Base-by-base conservation (phyloP, 2,797 vertebrate species). In the Sebastes elongatus region DNA sequence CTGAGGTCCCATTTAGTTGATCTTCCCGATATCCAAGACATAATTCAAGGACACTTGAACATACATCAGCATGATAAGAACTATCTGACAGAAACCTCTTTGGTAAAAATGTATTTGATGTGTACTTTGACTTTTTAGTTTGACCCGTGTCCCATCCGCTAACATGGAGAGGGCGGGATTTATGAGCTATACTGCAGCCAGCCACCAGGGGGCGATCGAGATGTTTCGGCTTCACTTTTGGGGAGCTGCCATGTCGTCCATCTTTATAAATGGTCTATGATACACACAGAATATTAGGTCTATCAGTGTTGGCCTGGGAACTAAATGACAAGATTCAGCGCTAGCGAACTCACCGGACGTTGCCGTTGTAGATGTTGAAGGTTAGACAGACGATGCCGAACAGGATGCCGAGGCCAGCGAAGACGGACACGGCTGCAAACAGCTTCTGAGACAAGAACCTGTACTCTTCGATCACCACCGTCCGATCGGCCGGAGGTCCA, bases 291-390 rank as follows among this genome's bases (percentile, higher is more conserved):
- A 20, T 20, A 14, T 28, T 5, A 28, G 18, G 14, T 27, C 30
- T 20, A 35, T 52, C n/a, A 11, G 1, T 6, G 20, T 13, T 3
- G 20, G 11, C 5, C 23, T 53, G n/a, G 16, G 10, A 69, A 25
- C 53, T 1, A 35, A 74, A 57, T 4, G 13, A 77, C 27, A 2
- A 18, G 2, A 4, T 30, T 28, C 20, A 14, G 32, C 4, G 64
- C 59, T 4, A 8, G 5, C 2, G 2, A 30, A 81, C 96, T 86
- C 84, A 99, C 98, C 97, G 96, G 76, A 98, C 97, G 2, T 97
- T 98, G 64, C 98, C 97, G 18, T 99, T 99, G 94, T 99, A 98
- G 95, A 99, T 98, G 95, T 99, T 99, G 95, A 99, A 99, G 65
- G 97, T 97, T 73, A 99, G 91, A 79, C 98, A 99, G 82, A 98